Base-by-base conservation (phyloP, 2,113 vertebrate genomes). In the Bufo gargarizans region DNA sequence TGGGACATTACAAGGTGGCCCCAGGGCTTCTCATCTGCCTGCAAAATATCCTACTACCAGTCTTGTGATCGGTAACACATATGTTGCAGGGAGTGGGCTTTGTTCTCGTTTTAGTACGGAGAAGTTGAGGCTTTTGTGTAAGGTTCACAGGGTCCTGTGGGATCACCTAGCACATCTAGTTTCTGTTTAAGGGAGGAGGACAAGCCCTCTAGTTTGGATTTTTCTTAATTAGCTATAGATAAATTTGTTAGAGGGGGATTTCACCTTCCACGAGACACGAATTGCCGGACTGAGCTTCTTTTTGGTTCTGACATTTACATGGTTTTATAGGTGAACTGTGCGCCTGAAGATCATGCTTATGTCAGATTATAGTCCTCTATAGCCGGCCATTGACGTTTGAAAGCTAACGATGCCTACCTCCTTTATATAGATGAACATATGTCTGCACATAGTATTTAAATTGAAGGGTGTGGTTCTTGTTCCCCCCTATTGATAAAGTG, bases 221-320 rank as follows among this genome's bases (percentile, higher is more conserved):
- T 72, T 59, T 81, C 14, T 43, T 81, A 47, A 47, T 16, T 74
- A 61, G 22, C 22, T 33, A 3, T 81, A 81, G 78, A 61, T 59
- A 81, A n/a, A 13, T 22, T 81, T 43, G 78, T 81, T 81, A 50
- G 17, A 47, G 72, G 72, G 71, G 17, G 47, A 76, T 49, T 50
- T 47, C 67, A n/a, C 20, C 9, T 67, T 10, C 12, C 43, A n/a
- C n/a, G 33, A 71, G 12, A 71, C 43, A 71, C n/a, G 22, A 11
- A 22, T 67, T 22, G 5, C 47, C 14, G 49, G 72, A 76, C 71
- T 47, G 13, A 47, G 43, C 71, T 8, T 74, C 43, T 47, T 50
- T 17, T 47, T 74, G 43, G 33, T 72, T 11, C 22, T 13, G 1
- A 43, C 6, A 55, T 11, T 55, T 55, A 0, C 53, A 55, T 17